Evolutionary conservation across 2,888 invertebrate genomes (phyloP), one percentile per base, ranked within the genome.

Genomic region (Crocallis elinguaria): DNA sequence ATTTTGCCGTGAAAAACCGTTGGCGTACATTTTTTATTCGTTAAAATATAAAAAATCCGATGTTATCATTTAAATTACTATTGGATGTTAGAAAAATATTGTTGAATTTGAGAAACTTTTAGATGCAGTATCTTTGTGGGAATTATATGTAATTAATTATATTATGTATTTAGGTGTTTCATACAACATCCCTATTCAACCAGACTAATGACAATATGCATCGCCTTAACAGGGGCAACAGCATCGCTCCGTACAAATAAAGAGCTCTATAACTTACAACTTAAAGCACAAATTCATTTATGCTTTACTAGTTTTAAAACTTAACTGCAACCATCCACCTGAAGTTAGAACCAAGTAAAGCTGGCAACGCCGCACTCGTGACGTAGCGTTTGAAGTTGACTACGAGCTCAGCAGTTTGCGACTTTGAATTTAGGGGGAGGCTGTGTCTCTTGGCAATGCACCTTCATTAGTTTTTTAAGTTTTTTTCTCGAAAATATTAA

Each of bases 321-420:
- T 67, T 73, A 62, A 74, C 77, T 68, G 79, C 74, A 82, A 64
- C 72, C 68, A 75, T 45, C 42, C 46, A 21, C 49, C 51, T 68
- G 87, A 89, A 88, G 81, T 78, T 65, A 79, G 81, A 30, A 0
- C 37, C 69, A 62, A 64, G 42, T 79, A 73, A 68, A 72, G 59
- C 66, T 79, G 86, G 82, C 89, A 88, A 88, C 89, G 76, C 73
- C 71, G 86, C 84, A 65, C 61, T 64, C 52, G 53, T 64, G 60
- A 62, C 55, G 52, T 73, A 64, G 27, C 23, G 25, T 35, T 51
- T 85, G 86, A 88, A 88, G 88, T 89, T 86, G 67, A 65, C 72
- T 33, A 57, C 79, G 64, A 48, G 52, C 71, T 44, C 45, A 49
- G 73, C 71, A 90, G 88, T 89, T 73, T 73, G 66, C 72, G 59